Evolutionary conservation across 1,140 invertebrate genomes (phyloP).

Genomic region (Tetramorium alpestre): DNA sequence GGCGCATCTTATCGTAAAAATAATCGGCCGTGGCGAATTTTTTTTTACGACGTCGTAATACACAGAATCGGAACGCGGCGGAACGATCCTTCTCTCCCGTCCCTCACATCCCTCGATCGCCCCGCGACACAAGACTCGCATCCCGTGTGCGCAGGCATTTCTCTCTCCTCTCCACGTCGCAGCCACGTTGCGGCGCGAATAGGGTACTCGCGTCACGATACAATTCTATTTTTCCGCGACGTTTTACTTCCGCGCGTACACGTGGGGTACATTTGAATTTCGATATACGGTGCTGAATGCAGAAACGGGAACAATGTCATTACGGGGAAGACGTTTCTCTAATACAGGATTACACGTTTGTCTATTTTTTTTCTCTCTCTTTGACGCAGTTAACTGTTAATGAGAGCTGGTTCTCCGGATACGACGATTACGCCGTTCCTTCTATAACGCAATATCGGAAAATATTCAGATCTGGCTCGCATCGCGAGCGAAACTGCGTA

Average conservation of each 20-base stretch:
- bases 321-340: neutral
- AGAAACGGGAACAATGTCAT: neutral
- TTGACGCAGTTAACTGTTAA: neutral
- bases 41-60: constrained; percentile 44
- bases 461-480: neutral
- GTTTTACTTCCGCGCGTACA: neutral
- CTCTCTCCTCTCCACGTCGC: neutral
- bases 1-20: constrained; percentile 22
- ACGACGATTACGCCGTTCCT: neutral
- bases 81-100: neutral
- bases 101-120: neutral
- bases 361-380: neutral
- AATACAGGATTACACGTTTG: neutral
- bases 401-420: neutral
- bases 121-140: neutral
- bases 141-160: neutral
- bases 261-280: neutral
- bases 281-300: neutral
- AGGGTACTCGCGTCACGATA: neutral
- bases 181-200: neutral
- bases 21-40: constrained; percentile 41
- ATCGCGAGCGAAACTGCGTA: neutral
- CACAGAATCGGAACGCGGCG: constrained; percentile 16
- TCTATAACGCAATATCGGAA: constrained; percentile 17
- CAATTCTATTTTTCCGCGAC: neutral